phyloP scores from a whole-genome alignment of 2,113 vertebrate genomes.

The Nothobranchius kuhntae region DNA sequence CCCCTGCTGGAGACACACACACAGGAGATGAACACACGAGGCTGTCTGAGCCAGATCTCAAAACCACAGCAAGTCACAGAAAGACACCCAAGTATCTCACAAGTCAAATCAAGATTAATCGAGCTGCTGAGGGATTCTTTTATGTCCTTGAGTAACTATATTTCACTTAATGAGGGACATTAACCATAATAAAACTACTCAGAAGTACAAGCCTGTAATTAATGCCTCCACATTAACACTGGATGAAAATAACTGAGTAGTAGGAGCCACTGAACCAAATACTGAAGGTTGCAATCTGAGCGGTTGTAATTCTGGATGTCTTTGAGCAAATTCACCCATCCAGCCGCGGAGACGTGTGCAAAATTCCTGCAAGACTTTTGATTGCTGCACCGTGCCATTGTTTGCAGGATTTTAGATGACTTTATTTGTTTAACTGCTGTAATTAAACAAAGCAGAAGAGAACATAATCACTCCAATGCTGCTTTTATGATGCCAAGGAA shows the following conservation, averaged over 20 bases:
- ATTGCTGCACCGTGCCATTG: conserved; percentile 18
- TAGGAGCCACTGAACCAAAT: conserved; percentile 77
- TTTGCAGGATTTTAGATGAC: conserved; percentile 20
- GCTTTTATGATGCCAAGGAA: conserved; percentile 5
- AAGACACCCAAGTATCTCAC: conserved; percentile 72
- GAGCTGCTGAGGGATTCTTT: conserved; percentile 74
- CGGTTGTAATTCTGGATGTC: conserved; percentile 64
- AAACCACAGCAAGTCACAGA: conserved; percentile 45
- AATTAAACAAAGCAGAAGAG: not conserved
- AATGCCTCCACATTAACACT: conserved; percentile 76
- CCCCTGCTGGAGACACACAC: conserved; percentile 71
- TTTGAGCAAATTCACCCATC: conserved; percentile 67
- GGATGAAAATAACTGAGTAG: conserved; percentile 72
- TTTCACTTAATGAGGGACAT: conserved; percentile 84
- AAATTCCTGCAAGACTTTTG: conserved; percentile 1
- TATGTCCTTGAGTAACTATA: conserved; percentile 80
- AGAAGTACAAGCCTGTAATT: conserved; percentile 83
- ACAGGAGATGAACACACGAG: conserved; percentile 60
- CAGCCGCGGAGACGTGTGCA: conserved; percentile 23
- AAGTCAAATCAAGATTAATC: conserved; percentile 83
- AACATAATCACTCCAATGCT: conserved; percentile 11
- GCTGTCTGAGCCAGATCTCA: conserved; percentile 38
- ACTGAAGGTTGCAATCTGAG: conserved; percentile 72
- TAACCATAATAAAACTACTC: conserved; percentile 83
- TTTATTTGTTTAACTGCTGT: conserved; percentile 43